Base-by-base conservation (phyloP, 2,888 invertebrate genomes). In the Coelinius sp. region DNA sequence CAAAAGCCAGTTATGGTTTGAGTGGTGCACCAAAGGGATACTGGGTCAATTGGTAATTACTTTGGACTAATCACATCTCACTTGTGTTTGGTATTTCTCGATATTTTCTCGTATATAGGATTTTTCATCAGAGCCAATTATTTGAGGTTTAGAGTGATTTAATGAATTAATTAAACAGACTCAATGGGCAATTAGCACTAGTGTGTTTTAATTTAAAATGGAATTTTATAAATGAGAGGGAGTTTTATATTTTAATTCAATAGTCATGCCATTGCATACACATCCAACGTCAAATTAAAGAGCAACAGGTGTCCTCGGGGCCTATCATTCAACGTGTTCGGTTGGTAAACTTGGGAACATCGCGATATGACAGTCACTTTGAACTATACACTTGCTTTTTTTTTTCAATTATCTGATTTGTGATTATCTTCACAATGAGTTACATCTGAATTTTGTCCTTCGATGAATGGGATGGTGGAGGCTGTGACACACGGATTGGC, bases 251-350 rank as follows among this genome's bases (percentile, higher is more conserved):
- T 53, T 53, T 25, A 59, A 59, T 59, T 59, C 59, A 31, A 59
- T 31, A 31, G 27, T 59, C 59, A 59, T 59, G 20, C 31, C 59
- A 31, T 59, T 59, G 59, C 59, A 59, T 59, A 59, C 6, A 31
- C 17, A 20, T n/a, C 35, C 59, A 17, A 31, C 59, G 59, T 59
- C 35, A 59, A 59, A 59, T 59, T 59, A 59, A 59, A 35, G 59
- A 59, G 59, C 59, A 59, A 59, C 59, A 59, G 59, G 59, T 59
- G 59, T 59, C 59, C 59, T 59, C 35, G 59, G 59, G 31, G 59
- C 59, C 59, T 59, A 59, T 59, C 59, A 59, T 59, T 59, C 59
- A 59, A 59, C 31, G 59, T 59, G 59, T 31, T 59, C 59, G 14
- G 59, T 25, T 59, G 35, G 31, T 59, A 59, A 59, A 59, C 59